Conservation (phyloP, 2,888 invertebrate genomes). For the Camptogramma bilineatum region DNA sequence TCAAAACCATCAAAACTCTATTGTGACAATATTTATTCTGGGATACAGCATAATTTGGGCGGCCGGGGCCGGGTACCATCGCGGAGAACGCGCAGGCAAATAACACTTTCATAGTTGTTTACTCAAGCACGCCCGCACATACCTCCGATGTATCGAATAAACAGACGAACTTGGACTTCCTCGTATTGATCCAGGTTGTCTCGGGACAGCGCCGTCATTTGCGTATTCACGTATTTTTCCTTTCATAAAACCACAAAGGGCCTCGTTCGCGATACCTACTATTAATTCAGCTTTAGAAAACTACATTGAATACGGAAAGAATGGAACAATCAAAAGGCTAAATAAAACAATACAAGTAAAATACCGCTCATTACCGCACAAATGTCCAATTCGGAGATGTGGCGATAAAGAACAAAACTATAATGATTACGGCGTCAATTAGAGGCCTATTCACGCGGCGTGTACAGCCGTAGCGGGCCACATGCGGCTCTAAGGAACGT, state of each 20-base stretch:
- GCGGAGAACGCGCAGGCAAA: slow-evolving; percentile 13
- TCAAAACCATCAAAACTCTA: slow-evolving; percentile 47
- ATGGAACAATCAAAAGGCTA: slow-evolving; percentile 8
- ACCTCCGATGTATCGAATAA: slow-evolving; percentile 10
- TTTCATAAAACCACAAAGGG: background rate
- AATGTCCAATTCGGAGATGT: slow-evolving; percentile 19
- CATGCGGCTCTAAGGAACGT: slow-evolving; percentile 2
- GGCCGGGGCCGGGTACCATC: background rate
- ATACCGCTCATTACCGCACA: slow-evolving; percentile 23
- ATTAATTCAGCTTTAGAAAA: background rate
- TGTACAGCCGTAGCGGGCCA: background rate
- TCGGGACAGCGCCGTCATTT: background rate
- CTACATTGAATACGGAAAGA: slow-evolving; percentile 4
- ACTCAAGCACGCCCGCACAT: background rate
- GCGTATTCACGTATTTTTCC: background rate
- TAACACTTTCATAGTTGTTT: slow-evolving; percentile 23
- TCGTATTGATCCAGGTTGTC: background rate
- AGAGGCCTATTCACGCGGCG: slow-evolving; percentile 32
- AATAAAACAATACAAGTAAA: slow-evolving; percentile 19
- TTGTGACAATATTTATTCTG: slow-evolving; percentile 56
- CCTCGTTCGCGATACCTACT: background rate
- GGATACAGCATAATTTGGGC: slow-evolving; percentile 44
- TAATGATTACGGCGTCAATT: slow-evolving; percentile 37
- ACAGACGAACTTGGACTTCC: background rate
- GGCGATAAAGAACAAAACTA: slow-evolving; percentile 27